phyloP scores from a whole-genome alignment of 2,797 vertebrate species.

The Anguilla anguilla region DNA sequence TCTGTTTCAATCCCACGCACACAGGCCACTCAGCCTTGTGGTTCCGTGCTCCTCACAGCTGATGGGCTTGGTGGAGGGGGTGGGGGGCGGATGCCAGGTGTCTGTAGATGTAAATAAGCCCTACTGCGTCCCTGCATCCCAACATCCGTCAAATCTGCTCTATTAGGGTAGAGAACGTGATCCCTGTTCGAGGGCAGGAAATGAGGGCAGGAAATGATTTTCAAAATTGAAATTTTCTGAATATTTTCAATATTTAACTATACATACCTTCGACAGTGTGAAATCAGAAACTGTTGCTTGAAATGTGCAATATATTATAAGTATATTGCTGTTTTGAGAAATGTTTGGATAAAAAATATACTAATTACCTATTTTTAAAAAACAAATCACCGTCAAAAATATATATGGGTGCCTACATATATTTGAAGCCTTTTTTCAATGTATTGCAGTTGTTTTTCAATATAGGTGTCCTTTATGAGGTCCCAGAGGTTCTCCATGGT shows the following conservation, averaged over 20 bases:
- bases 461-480: not conserved
- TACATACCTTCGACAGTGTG: too few species aligned
- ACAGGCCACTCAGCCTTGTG: not conserved
- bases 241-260: too few species aligned
- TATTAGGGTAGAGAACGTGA: slow-evolving; percentile 45
- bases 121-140: not conserved
- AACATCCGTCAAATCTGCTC: not conserved
- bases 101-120: not conserved
- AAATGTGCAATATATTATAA: too few species aligned
- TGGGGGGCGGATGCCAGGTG: not conserved
- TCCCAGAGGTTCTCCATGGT: not conserved
- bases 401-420: too few species aligned
- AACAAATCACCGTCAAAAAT: too few species aligned
- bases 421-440: not conserved
- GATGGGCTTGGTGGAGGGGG: too few species aligned
- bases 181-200: slow-evolving; percentile 42
- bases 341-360: too few species aligned
- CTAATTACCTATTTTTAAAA: too few species aligned
- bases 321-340: too few species aligned
- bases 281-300: too few species aligned
- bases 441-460: not conserved
- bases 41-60: not conserved
- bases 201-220: slow-evolving; percentile 32
- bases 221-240: too few species aligned
- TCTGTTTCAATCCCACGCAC: too few species aligned